These are phyloP conservation scores for Nibea coibor DNA, from an alignment of 2,113 vertebrate species.

Conservation along the genomic window DNA sequence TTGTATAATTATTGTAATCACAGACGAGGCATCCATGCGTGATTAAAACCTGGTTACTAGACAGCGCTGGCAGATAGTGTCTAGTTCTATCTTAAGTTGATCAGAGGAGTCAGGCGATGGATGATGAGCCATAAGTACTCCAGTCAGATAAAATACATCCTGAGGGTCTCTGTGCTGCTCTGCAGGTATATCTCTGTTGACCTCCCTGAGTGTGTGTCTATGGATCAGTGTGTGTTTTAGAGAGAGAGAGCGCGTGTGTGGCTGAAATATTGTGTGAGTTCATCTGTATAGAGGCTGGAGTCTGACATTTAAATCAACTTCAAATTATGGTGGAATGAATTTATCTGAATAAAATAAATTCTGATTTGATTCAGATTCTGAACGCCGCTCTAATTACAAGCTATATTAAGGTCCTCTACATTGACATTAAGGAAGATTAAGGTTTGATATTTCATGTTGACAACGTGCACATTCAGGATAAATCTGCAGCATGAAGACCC, in stretches of 20 bases:
- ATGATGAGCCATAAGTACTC: conserved; percentile 34
- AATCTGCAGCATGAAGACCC: conserved; percentile 26
- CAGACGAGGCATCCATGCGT: neutral
- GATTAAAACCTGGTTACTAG: conserved; percentile 11
- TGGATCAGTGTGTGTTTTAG: neutral
- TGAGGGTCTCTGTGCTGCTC: conserved; percentile 13
- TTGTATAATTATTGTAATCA: neutral
- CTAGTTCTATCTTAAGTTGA: conserved; percentile 5
- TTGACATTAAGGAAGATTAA: neutral
- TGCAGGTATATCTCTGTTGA: conserved; percentile 7
- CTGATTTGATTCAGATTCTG: neutral
- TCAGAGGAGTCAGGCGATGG: conserved; percentile 13
- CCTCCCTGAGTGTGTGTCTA: neutral
- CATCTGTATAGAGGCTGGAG: neutral
- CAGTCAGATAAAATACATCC: conserved; percentile 33
- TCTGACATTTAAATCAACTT: neutral
- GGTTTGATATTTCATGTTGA: conserved; percentile 11
- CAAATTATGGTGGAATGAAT: neutral
- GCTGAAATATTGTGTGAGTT: neutral
- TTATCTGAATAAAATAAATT: neutral
- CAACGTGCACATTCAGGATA: conserved; percentile 32
- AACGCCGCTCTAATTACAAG: neutral
- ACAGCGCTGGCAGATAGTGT: neutral
- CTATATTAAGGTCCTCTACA: neutral
- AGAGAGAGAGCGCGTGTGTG: neutral